These are phyloP conservation scores for Samia ricini DNA, from an alignment of 1,140 invertebrate genomes.

Conservation along the genomic window DNA sequence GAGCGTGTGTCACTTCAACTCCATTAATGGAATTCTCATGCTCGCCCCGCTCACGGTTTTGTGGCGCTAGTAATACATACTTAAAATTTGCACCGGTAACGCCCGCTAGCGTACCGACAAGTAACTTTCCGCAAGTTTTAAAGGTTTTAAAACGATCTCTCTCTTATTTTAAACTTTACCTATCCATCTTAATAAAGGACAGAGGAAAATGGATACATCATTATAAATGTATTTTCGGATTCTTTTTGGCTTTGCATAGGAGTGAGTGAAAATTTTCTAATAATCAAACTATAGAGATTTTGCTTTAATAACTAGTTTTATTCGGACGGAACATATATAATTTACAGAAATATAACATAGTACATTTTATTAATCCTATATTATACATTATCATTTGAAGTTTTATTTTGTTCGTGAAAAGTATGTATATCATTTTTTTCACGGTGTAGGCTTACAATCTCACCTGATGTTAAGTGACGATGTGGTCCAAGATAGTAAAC, in stretches of 20 bases:
- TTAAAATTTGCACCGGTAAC: slow-evolving; percentile 66
- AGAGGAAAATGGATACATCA: slow-evolving; percentile 19
- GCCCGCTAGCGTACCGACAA: slow-evolving; percentile 40
- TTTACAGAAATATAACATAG: too few relatives aligned
- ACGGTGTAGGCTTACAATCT: too few relatives aligned
- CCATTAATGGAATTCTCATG: slow-evolving; percentile 68
- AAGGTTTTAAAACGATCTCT: slow-evolving; percentile 53
- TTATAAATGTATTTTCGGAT: slow-evolving; percentile 16
- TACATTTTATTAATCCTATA: too few relatives aligned
- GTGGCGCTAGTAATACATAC: slow-evolving; percentile 60
- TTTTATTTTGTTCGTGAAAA: too few relatives aligned
- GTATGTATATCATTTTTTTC: too few relatives aligned
- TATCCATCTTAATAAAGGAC: slow-evolving; percentile 19
- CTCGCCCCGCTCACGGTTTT: slow-evolving; percentile 53
- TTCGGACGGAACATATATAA: too few relatives aligned
- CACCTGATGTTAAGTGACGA: too few relatives aligned
- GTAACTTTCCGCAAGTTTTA: slow-evolving; percentile 54
- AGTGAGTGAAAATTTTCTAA: not conserved
- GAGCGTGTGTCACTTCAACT: slow-evolving; percentile 47
- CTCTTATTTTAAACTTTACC: slow-evolving; percentile 43
- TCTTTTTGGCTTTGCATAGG: slow-evolving; percentile 15
- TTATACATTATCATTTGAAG: too few relatives aligned
- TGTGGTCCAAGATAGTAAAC: too few relatives aligned
- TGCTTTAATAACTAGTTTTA: too few relatives aligned
- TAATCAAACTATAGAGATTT: too few relatives aligned